Evolutionary conservation across 2,113 vertebrate species (phyloP).

Genomic region (Festucalex cinctus): DNA sequence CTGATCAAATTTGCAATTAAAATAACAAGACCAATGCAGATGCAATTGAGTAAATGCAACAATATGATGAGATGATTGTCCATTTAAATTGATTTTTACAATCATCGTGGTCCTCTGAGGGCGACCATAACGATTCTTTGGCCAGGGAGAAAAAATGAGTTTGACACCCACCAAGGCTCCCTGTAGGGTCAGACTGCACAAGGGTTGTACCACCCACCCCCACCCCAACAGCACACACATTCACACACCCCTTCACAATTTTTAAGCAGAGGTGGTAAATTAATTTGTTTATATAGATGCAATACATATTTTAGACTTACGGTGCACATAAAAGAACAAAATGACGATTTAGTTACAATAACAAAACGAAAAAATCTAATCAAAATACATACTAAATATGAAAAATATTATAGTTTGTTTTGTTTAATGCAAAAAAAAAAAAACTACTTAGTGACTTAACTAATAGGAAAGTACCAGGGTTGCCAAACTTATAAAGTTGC

Average conservation of each 20-base stretch:
- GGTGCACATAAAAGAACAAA: not conserved
- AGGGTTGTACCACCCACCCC: constrained; percentile 18
- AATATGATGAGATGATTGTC: not conserved
- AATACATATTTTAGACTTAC: not conserved
- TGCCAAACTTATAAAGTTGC: not conserved
- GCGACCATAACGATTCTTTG: not conserved
- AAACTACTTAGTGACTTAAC: not conserved
- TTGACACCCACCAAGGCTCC: constrained; percentile 24
- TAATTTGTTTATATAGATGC: too few relatives aligned
- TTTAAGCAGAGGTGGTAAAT: constrained; percentile 55
- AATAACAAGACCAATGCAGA: too few relatives aligned
- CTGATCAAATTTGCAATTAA: too few relatives aligned
- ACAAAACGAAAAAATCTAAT: not conserved
- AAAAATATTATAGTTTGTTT: not conserved
- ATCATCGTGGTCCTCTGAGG: not conserved
- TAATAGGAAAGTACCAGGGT: not conserved
- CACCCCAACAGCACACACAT: not conserved
- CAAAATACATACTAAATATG: not conserved
- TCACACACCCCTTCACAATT: constrained; percentile 35
- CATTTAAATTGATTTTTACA: not conserved
- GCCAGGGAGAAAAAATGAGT: not conserved
- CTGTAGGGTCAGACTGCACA: constrained; percentile 35
- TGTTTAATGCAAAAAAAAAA: not conserved
- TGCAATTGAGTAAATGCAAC: not conserved
- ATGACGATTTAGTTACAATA: not conserved